These are phyloP conservation scores for Diorhabda elongata DNA, from an alignment of 1,140 invertebrate genomes.

Conservation along the genomic window DNA sequence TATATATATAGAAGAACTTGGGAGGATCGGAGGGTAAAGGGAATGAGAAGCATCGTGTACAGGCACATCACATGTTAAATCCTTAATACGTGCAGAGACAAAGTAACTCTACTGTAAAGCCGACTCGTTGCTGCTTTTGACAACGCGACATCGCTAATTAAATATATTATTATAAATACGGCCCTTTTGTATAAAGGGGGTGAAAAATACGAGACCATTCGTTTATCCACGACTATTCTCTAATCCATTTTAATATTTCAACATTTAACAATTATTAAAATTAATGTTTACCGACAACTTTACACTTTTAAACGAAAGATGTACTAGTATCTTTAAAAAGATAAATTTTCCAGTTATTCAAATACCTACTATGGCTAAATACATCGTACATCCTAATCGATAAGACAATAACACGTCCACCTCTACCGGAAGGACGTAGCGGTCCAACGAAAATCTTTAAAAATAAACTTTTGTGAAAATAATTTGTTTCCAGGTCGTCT, in stretches of 20 bases:
- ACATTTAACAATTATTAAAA: not conserved
- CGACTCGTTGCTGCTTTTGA: slow-evolving; percentile 36
- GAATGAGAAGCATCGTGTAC: slow-evolving; percentile 27
- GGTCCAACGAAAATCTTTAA: no score
- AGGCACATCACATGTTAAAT: slow-evolving; percentile 41
- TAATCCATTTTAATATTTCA: not conserved
- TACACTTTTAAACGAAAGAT: no score
- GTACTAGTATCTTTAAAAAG: no score
- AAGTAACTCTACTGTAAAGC: slow-evolving; percentile 42
- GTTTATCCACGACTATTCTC: slow-evolving; percentile 6
- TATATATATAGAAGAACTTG: not conserved
- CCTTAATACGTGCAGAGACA: slow-evolving; percentile 40
- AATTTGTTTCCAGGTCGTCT: no score
- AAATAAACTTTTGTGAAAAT: no score
- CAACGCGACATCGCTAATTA: slow-evolving; percentile 39
- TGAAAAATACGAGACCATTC: slow-evolving; percentile 24
- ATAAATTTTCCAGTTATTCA: no score
- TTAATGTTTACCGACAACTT: no score
- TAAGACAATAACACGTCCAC: no score
- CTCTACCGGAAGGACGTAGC: no score
- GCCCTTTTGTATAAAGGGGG: slow-evolving; percentile 22
- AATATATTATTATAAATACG: slow-evolving; percentile 43
- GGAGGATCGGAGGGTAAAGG: slow-evolving; percentile 4
- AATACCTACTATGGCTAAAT: no score
- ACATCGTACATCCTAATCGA: no score